A percentile compares a stretch with the other conserved stretches of the same genome.
These are phyloP conservation scores for Hydrophis major DNA, from an alignment of 2,797 vertebrate genomes.

Conservation along the genomic window DNA sequence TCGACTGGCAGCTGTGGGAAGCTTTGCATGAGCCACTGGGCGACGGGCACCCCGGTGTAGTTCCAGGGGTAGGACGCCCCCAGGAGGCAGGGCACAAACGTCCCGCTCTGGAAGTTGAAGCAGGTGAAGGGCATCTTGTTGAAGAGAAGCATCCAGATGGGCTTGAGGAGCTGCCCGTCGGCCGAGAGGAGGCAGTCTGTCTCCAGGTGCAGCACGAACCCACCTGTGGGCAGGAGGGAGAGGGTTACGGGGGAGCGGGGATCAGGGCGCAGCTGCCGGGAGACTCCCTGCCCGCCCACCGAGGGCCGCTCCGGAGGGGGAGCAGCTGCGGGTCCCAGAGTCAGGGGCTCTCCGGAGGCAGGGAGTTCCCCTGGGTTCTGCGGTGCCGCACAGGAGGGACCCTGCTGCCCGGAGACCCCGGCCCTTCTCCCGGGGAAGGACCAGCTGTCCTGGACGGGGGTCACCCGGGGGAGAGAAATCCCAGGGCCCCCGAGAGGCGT, in stretches of 20 bases:
- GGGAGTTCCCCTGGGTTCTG: not conserved
- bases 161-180: not conserved
- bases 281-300: no score
- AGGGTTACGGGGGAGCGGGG: not conserved
- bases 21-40: rapidly evolving
- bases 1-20: rapidly evolving
- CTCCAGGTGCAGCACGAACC: constrained; percentile 11
- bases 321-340: not conserved
- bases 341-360: not conserved
- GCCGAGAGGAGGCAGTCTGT: not conserved
- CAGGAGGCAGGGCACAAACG: not conserved
- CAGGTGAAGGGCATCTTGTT: constrained; percentile 5
- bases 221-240: not conserved
- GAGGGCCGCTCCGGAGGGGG: not conserved
- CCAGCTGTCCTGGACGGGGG: no score
- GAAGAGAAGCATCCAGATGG: not conserved
- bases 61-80: not conserved
- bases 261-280: no score
- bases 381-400: not conserved
- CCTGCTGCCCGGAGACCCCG: not conserved
- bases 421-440: no score
- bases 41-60: rapidly evolving
- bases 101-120: rapidly evolving
- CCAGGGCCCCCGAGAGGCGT: not conserved
- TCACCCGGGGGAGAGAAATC: not conserved